Base-by-base conservation (phyloP, 2,888 invertebrate genomes). In the Mallateleia sp. region DNA sequence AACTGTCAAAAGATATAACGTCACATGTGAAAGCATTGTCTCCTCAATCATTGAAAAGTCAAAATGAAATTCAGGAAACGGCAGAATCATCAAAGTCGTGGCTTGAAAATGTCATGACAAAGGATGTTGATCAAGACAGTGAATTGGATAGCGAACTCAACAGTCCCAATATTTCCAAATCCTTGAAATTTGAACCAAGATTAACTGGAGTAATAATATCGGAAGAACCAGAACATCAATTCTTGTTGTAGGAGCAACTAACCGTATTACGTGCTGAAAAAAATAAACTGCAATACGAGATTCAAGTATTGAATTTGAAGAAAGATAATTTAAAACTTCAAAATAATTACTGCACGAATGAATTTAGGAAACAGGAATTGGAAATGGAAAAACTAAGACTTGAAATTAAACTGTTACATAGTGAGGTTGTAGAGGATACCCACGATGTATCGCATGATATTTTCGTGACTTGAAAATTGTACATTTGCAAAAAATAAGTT, bases 381-480 rank as follows among this genome's bases (percentile, higher is more conserved):
- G 94, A 95, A 42, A 93, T 93, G 50, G 94, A 94, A 81, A 94
- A 94, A 66, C 88, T 94, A 11, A 90, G 93, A 28, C 91, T 94
- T 0, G 94, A 94, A 84, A 94, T 94, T 34, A 94, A 94, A 85
- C 86, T 94, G 56, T 74, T 94, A 0, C 92, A 94, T 75, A 93
- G 94, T 1, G 94, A 94, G 90, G 93, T 94, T 50, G 90, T 93
- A 85, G 94, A 94, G 58, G 94, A 94, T 69, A 90, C 92, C 4
- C 94, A 93, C 32, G 94, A 94, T 50, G 94, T 94, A 42, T 94
- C 94, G 22, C 94, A 94, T 80, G 94, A 94, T 87, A 94, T 94
- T 85, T 94, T 94, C 78, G 94, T 94, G 86, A 94, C 94, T 92
- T 94, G 89, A 93, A 71, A 18, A 18, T 11, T 24, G 24, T 52